A percentile compares a stretch with the other conserved stretches of the same genome.
Evolutionary conservation across 2,113 vertebrate species (phyloP).

Genomic region (Baryphthengus martii): DNA sequence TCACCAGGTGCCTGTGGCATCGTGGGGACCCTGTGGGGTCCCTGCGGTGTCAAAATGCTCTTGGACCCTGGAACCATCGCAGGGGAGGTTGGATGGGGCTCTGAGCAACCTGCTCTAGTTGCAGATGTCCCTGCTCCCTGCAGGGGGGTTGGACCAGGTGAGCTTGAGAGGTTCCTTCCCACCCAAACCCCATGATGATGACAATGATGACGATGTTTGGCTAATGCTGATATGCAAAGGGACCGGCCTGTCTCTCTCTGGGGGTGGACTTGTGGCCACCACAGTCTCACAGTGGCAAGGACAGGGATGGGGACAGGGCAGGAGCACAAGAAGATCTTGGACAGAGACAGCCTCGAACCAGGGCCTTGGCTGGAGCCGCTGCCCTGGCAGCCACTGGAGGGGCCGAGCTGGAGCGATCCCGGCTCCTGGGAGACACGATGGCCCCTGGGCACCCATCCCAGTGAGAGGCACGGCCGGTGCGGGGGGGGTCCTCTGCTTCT

Average conservation of each 20-base stretch:
- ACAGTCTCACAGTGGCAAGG: rapidly evolving
- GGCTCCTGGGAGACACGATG: background rate
- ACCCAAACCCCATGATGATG: background rate
- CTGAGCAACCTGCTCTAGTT: background rate
- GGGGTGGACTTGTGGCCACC: background rate
- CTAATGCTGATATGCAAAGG: background rate
- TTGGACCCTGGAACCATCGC: background rate
- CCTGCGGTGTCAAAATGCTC: background rate
- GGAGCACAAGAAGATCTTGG: background rate
- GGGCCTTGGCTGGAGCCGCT: background rate
- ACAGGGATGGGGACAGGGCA: background rate
- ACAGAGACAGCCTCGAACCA: background rate
- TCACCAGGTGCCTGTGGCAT: background rate
- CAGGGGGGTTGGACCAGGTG: no score
- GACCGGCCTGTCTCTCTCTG: background rate
- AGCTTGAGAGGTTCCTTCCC: background rate
- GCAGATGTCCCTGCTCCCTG: no score
- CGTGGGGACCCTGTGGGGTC: no score
- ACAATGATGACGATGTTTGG: background rate
- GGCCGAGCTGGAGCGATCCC: background rate
- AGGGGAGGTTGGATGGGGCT: background rate
- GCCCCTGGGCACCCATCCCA: background rate
- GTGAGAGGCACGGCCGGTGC: background rate
- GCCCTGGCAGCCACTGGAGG: background rate
- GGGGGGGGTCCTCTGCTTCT: background rate